Conservation (phyloP, 2,113 vertebrate species). For the Fukomys damarensis region DNA sequence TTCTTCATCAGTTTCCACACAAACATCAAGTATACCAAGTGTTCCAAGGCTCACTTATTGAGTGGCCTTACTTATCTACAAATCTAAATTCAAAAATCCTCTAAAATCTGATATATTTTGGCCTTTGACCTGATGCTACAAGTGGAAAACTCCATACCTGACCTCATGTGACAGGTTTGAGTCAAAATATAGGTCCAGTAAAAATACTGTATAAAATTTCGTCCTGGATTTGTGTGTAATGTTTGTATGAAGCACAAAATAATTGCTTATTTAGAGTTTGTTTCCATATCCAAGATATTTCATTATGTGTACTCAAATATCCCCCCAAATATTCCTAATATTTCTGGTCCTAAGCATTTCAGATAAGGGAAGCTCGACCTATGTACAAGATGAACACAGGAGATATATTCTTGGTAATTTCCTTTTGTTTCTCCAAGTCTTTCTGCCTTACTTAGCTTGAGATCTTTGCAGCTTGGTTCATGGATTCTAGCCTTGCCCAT, state of each 20-base stretch:
- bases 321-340: neutral
- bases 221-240: neutral
- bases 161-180: neutral
- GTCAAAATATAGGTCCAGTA: neutral
- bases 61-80: neutral
- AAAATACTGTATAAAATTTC: neutral
- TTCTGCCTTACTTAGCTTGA: constrained; percentile 92
- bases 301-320: neutral
- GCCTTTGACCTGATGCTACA: neutral
- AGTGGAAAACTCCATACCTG: neutral
- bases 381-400: neutral
- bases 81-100: neutral
- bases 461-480: constrained; percentile 94
- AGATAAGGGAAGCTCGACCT: neutral
- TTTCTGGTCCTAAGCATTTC: neutral
- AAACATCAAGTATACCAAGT: neutral
- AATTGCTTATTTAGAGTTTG: neutral
- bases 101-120: neutral
- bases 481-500: constrained; percentile 92
- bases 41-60: neutral
- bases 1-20: neutral
- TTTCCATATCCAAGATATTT: neutral
- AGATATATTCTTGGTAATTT: constrained; percentile 71
- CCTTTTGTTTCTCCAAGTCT: constrained; percentile 91
- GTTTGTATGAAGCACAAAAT: neutral